These are phyloP conservation scores for Andrena marginata DNA, from an alignment of 2,888 invertebrate genomes.

Conservation along the genomic window DNA sequence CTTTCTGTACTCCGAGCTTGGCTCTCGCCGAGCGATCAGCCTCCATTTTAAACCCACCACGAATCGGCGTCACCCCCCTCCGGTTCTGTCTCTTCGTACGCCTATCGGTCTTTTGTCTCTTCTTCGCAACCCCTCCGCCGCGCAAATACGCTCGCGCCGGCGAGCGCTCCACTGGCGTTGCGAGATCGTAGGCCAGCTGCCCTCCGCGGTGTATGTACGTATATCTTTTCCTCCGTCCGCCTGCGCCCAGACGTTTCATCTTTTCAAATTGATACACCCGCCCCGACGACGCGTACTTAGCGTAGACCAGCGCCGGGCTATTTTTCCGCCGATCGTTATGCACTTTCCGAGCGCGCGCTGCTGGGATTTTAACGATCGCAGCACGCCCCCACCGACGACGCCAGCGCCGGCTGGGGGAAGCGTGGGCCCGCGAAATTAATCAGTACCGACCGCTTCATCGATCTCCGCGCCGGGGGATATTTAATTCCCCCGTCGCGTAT, in stretches of 20 bases:
- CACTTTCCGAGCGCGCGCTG: slow-evolving; percentile 29
- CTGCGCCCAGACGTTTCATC: slow-evolving; percentile 52
- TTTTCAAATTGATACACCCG: slow-evolving; percentile 54
- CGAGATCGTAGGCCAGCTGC: slow-evolving; percentile 32
- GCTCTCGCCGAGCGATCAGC: too few species aligned
- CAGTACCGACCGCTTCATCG: slow-evolving; percentile 52
- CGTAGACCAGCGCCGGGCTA: not conserved
- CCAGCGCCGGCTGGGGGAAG: slow-evolving; percentile 27
- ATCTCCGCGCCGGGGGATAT: slow-evolving; percentile 46
- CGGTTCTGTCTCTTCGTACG: not conserved
- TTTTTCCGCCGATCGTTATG: slow-evolving; percentile 29
- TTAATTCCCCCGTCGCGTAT: slow-evolving; percentile 30
- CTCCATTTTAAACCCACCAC: not conserved
- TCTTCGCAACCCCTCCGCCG: not conserved
- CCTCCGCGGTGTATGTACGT: slow-evolving; percentile 53
- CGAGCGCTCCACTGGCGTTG: not conserved
- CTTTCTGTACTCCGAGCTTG: too few species aligned
- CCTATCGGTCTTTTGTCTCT: not conserved
- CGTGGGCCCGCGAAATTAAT: slow-evolving; percentile 42
- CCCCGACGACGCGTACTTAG: slow-evolving; percentile 4
- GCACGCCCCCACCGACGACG: not conserved
- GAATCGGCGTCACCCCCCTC: not conserved
- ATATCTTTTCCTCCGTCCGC: slow-evolving; percentile 27
- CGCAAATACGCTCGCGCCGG: not conserved
- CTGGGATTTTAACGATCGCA: slow-evolving; percentile 56